phyloP scores from a whole-genome alignment of 2,113 vertebrate genomes.

The Cyprinus carpio region DNA sequence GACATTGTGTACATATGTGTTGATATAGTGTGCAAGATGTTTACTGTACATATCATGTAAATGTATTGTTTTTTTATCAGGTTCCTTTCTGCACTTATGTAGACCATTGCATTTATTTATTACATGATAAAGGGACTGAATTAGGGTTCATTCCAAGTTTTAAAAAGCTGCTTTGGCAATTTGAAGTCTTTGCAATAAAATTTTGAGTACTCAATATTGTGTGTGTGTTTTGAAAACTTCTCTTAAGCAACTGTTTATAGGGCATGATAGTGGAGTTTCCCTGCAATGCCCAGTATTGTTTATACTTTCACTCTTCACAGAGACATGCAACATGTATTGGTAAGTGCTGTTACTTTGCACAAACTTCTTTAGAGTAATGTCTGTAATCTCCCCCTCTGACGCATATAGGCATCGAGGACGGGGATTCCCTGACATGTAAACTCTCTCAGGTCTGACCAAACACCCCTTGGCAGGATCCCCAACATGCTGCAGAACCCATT shows the following conservation, averaged over 20 bases:
- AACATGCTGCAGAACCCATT: neutral
- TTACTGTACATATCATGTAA: conserved; percentile 38
- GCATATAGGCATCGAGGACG: neutral
- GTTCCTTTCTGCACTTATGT: conserved; percentile 44
- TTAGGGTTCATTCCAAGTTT: neutral
- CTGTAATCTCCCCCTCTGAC: neutral
- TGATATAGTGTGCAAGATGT: neutral
- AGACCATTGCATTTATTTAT: conserved; percentile 49
- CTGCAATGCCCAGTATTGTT: neutral
- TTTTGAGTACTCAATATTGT: conserved; percentile 8
- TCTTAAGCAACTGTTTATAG: neutral
- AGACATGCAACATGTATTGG: neutral
- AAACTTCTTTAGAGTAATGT: neutral
- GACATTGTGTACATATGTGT: neutral
- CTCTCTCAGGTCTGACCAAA: neutral
- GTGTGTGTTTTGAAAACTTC: neutral
- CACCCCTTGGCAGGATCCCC: neutral
- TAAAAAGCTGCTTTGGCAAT: conserved; percentile 27
- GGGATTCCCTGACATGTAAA: conserved; percentile 18
- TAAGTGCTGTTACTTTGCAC: neutral
- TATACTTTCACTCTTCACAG: neutral
- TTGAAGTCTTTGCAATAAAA: conserved; percentile 47
- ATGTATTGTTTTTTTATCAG: conserved; percentile 28
- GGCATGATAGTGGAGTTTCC: neutral
- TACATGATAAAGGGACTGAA: conserved; percentile 18